phyloP scores from a whole-genome alignment of 2,888 invertebrate genomes.

The Nomada lathburiana region DNA sequence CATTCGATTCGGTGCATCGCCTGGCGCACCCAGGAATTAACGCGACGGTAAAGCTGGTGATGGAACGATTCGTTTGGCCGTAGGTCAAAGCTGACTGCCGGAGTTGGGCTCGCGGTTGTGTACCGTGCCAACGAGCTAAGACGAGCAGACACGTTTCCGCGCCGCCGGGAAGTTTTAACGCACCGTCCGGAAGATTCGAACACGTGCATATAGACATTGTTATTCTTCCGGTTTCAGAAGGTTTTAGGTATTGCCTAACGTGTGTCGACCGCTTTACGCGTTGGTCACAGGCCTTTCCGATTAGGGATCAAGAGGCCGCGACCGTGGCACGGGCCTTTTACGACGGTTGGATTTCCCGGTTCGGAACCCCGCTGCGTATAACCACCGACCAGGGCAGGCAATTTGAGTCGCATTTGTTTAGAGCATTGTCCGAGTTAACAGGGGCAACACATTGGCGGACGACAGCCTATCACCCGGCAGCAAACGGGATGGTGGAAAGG shows the following conservation, averaged over 20 bases:
- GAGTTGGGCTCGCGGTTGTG: not conserved
- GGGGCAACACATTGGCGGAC: not conserved
- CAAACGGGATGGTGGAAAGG: not conserved
- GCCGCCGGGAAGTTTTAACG: not conserved
- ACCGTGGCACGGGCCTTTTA: not conserved
- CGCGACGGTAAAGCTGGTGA: not conserved
- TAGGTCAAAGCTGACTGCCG: not conserved
- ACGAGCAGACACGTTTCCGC: not conserved
- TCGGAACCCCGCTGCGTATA: not conserved
- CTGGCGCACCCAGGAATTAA: constrained; percentile 16
- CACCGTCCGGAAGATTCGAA: not conserved
- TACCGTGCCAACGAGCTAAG: not conserved
- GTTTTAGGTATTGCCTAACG: not conserved
- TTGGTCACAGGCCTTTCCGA: constrained; percentile 2
- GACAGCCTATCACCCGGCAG: not conserved
- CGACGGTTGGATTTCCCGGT: not conserved
- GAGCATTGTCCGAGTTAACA: not conserved
- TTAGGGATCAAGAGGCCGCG: not conserved
- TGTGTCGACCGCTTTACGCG: constrained; percentile 2
- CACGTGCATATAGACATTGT: constrained; percentile 18
- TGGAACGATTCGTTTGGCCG: constrained; percentile 14
- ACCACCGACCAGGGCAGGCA: constrained; percentile 21
- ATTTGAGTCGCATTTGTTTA: constrained; percentile 5
- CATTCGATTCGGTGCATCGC: not conserved
- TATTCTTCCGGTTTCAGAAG: not conserved